Evolutionary conservation across 2,888 invertebrate species (phyloP).

Genomic region (Zaprionus bogoriensis): DNA sequence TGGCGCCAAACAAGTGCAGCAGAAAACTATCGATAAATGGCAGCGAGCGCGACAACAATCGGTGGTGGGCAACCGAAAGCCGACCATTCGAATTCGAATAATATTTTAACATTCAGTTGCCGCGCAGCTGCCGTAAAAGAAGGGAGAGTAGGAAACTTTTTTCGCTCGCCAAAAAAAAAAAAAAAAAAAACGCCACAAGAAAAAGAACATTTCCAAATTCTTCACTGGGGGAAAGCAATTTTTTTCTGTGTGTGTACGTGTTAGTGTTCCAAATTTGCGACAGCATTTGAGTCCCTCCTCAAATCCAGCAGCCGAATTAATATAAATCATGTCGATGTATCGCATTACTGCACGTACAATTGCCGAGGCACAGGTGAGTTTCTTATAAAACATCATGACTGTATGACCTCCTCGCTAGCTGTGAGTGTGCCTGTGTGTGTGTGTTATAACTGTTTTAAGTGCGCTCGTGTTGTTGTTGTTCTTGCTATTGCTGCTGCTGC

Average conservation of each 20-base stretch:
- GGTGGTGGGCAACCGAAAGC: slow-evolving; percentile 33
- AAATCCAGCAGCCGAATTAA: slow-evolving; percentile 37
- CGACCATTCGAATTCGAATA: slow-evolving; percentile 57
- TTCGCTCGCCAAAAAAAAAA: slow-evolving; percentile 51
- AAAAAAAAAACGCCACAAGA: slow-evolving; percentile 44
- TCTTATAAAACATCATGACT: background rate
- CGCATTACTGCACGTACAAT: slow-evolving; percentile 86
- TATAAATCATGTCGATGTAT: slow-evolving; percentile 86
- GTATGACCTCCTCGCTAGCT: background rate
- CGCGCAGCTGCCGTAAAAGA: slow-evolving; percentile 69
- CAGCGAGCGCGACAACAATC: slow-evolving; percentile 23
- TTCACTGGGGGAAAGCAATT: slow-evolving; percentile 66
- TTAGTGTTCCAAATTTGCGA: slow-evolving; percentile 52
- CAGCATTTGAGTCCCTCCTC: slow-evolving; percentile 39
- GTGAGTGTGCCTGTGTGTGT: background rate
- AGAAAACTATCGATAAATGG: slow-evolving; percentile 35
- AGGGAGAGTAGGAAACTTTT: slow-evolving; percentile 60
- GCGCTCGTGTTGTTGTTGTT: background rate
- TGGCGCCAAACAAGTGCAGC: background rate
- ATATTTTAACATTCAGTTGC: slow-evolving; percentile 64
- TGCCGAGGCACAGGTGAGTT: slow-evolving; percentile 86
- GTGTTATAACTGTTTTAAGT: slow-evolving; percentile 14
- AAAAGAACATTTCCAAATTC: slow-evolving; percentile 71
- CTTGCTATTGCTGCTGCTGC: background rate
- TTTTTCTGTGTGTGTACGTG: slow-evolving; percentile 74